phyloP scores from a whole-genome alignment of 2,113 vertebrate genomes.

The Pangasianodon hypophthalmus region DNA sequence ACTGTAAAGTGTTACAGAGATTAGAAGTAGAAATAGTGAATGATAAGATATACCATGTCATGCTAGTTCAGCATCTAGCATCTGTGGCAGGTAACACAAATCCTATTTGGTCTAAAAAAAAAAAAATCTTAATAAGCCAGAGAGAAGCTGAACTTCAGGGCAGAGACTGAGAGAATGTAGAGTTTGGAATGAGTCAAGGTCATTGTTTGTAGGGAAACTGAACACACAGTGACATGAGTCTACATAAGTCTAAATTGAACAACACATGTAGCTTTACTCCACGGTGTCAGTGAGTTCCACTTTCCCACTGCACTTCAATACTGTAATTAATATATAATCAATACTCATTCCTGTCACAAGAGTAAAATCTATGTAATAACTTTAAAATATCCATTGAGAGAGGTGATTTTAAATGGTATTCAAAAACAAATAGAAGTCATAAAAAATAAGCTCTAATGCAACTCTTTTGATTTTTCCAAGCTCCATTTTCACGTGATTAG shows the following conservation, averaged over 20 bases:
- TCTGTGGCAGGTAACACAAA: slow-evolving; percentile 55
- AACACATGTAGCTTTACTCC: not conserved
- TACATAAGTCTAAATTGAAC: not conserved
- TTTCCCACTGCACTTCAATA: not conserved
- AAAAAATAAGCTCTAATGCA: not conserved
- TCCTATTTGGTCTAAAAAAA: not conserved
- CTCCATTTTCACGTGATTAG: not conserved
- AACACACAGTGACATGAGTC: not conserved
- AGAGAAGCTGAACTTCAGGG: slow-evolving; percentile 28
- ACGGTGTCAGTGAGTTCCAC: not conserved
- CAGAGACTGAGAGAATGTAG: slow-evolving; percentile 22
- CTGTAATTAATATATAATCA: slow-evolving; percentile 2
- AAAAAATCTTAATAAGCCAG: not conserved
- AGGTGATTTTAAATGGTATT: not conserved
- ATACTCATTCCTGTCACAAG: not conserved
- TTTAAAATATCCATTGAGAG: not conserved
- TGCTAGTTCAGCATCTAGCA: slow-evolving; percentile 56
- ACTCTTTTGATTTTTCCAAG: slow-evolving; percentile 2
- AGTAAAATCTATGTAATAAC: not conserved
- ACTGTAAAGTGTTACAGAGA: not conserved
- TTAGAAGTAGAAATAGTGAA: not conserved
- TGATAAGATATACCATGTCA: slow-evolving; percentile 36
- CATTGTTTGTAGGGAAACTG: slow-evolving; percentile 39
- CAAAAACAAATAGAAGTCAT: not conserved
- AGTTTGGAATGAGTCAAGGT: slow-evolving; percentile 52